Base-by-base conservation (phyloP, 2,797 vertebrate genomes). In the Emydoidea blandingii region DNA sequence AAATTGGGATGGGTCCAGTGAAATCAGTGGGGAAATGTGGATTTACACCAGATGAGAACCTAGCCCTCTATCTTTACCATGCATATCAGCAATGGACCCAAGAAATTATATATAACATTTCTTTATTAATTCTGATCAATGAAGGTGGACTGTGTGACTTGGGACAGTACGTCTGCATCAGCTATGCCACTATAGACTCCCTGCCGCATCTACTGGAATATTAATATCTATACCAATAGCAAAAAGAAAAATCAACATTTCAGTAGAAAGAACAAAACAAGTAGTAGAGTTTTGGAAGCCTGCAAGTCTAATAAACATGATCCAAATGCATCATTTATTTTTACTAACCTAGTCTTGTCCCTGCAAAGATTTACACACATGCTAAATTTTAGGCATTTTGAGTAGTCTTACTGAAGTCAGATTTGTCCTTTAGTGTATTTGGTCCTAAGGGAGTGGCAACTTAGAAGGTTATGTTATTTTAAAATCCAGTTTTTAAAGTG, bases 161-260 rank as follows among this genome's bases (percentile, higher is more conserved):
- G 83, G n/a, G 49, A 82, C 49, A 16, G 6, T 14, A 27, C 0
- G 0, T 0, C 0, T 52, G 16, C 50, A 91, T 25, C 25, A 21
- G 27, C 5, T 3, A 34, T 57, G 34, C 25, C n/a, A 62, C 37
- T 8, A 82, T 29, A 93, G 92, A 81, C 12, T 34, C 8, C 65
- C 4, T n/a, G 16, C 12, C 76, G 79, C 1, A 3, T 21, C 4
- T 54, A 29, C 3, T 3, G 68, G 16, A 79, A 8, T 27, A 88
- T 44, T 53, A 92, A 88, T 4, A 88, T 37, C 37, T 78, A 12
- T 4, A 82, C 14, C 21, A 91, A 93, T 1, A 14, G 3, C 1
- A 49, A 12, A 53, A 88, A 83, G 15, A 81, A 91, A 62, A 89
- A 59, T 1, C 3, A 85, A 3, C 37, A 84, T 47, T 82, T 82